Base-by-base conservation (phyloP, 2,888 invertebrate genomes). In the Tetrapedia diversipes region DNA sequence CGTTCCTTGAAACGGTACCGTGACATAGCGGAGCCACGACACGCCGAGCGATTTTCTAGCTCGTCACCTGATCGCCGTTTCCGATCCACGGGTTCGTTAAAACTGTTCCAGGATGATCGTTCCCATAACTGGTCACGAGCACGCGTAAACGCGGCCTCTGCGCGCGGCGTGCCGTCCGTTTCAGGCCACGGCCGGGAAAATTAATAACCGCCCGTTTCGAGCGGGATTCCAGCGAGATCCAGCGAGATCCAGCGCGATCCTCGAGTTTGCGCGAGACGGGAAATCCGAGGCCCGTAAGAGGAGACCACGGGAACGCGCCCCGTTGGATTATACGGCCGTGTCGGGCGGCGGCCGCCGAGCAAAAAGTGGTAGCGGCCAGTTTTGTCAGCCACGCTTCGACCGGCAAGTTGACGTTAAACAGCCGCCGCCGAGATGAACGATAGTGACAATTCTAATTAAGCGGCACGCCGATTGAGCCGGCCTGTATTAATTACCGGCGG, bases 401-500 rank as follows among this genome's bases (percentile, higher is more conserved):
- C 60, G 74, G 68, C 66, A 63, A 56, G 74, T 66, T 54, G 80
- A 77, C 80, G 66, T 80, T 77, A 75, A 78, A 69, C 74, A 71
- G 80, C 67, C 41, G 56, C 70, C 67, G 56, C n/a, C 37, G 53
- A 80, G 79, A 81, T 84, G 80, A 81, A 75, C 76, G 81, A 84
- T 82, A 84, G 76, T 74, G 83, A 83, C 80, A 79, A 82, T 79
- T 80, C 77, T 82, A 84, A 84, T 84, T 81, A 79, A 84, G 57
- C 54, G 41, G 63, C 54, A n/a, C 57, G 59, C 54, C 75, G 73
- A 79, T 73, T 71, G 72, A 79, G 67, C 68, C 66, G 56, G 51
- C 16, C 69, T 41, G 75, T 71, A 81, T 81, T 82, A 81, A 81
- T 81, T 78, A 72, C 51, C 49, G 32, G 11, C 39, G 29, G 24